Percentiles rank a stretch among this genome's conserved stretches.
Conservation (phyloP, 2,113 vertebrate species). For the mouse (Mus musculus) region DNA sequence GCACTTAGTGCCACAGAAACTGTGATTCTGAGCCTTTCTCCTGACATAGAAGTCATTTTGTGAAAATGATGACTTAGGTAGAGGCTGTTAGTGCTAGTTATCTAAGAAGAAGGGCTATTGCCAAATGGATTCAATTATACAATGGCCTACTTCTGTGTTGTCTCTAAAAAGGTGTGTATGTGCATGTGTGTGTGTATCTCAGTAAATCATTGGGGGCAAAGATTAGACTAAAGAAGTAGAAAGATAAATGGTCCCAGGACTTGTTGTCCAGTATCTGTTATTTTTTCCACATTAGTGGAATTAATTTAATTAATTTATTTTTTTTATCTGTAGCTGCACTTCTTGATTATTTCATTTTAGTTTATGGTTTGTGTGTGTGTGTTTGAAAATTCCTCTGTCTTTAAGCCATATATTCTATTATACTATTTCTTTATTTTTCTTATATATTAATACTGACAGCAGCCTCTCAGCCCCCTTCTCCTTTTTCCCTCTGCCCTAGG, state of each 20-base stretch:
- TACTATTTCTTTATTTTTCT: neutral
- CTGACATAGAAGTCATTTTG: neutral
- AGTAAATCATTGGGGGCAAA: neutral
- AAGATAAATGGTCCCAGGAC: neutral
- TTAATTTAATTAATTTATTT: neutral
- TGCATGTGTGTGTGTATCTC: neutral
- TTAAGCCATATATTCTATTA: neutral
- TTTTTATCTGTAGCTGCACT: neutral
- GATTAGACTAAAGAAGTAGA: neutral
- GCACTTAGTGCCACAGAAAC: neutral
- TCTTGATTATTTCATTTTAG: constrained; percentile 2
- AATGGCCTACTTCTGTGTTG: constrained; percentile 18
- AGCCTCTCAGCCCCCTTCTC: neutral
- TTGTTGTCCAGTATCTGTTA: neutral
- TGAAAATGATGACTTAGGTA: constrained; percentile 49
- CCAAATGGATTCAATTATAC: neutral
- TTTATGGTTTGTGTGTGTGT: neutral
- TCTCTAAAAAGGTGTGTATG: neutral
- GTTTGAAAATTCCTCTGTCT: neutral
- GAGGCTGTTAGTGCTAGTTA: constrained; percentile 19
- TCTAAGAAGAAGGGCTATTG: neutral
- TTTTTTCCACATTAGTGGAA: neutral
- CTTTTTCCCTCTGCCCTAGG: neutral
- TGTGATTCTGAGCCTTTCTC: constrained; percentile 27
- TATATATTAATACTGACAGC: neutral